These are phyloP conservation scores for Pararge aegeria DNA, from an alignment of 1,140 invertebrate genomes.

Conservation along the genomic window DNA sequence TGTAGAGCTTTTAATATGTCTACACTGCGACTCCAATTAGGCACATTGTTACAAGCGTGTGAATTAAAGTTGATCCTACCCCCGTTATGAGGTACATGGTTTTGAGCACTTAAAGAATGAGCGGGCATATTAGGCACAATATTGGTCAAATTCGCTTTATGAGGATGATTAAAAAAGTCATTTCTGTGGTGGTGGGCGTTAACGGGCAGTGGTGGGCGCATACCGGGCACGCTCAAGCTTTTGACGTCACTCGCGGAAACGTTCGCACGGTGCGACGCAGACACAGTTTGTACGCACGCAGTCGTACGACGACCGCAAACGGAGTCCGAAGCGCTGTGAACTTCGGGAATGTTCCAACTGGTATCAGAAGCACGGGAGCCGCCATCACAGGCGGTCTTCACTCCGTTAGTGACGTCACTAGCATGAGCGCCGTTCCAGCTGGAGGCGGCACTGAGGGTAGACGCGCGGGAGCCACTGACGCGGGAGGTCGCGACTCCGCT, in stretches of 20 bases:
- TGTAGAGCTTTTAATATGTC: neutral
- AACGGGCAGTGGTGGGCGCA: neutral
- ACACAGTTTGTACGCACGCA: neutral
- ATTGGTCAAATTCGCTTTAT: neutral
- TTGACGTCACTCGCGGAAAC: neutral
- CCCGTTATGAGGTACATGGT: neutral
- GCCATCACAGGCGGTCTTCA: neutral
- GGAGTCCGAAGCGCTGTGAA: neutral
- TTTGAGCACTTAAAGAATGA: slow-evolving; percentile 3
- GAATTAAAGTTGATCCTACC: neutral
- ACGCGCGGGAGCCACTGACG: neutral
- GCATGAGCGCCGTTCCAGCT: neutral
- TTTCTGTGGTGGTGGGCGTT: slow-evolving; percentile 1
- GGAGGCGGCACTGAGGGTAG: neutral
- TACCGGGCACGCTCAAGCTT: neutral
- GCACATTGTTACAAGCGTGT: neutral
- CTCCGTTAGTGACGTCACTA: neutral
- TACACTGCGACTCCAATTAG: slow-evolving; percentile 1
- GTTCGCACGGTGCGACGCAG: neutral
- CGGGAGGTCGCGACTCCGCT: neutral
- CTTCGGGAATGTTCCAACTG: neutral
- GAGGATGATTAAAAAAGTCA: neutral
- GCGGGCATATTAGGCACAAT: neutral
- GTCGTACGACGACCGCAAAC: neutral
- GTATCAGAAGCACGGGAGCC: neutral